Percentiles rank a stretch among this genome's conserved stretches.
Conservation (phyloP, 1,140 invertebrate species). For the Nephotettix cincticeps region DNA sequence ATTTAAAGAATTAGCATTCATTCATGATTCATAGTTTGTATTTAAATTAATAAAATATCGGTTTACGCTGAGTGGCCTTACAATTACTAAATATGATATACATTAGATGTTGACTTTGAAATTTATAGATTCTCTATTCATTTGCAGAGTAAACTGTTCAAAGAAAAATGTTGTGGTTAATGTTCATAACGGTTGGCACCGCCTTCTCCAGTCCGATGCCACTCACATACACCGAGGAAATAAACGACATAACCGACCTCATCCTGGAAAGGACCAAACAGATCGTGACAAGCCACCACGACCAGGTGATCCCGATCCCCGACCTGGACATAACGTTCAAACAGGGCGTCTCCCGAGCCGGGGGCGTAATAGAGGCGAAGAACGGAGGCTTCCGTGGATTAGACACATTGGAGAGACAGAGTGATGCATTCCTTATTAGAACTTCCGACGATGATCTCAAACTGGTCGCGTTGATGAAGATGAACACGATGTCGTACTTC, state of each 20-base stretch:
- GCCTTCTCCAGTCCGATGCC: not conserved
- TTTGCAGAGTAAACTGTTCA: not conserved
- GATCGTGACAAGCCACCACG: not conserved
- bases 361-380: not conserved
- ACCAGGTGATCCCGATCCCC: not conserved
- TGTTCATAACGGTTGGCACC: not conserved
- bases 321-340: constrained; percentile 18
- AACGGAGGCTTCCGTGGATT: not conserved
- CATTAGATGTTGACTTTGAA: not conserved
- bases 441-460: not conserved
- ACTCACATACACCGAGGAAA: constrained; percentile 4
- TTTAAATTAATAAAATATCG: no score
- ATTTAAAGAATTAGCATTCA: no score
- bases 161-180: not conserved
- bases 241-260: constrained; percentile 9
- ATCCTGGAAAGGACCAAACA: constrained; percentile 3
- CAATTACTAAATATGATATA: no score
- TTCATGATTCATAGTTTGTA: no score
- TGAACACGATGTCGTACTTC: constrained; percentile 15
- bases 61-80: no score
- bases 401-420: not conserved
- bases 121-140: not conserved
- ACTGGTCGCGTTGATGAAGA: constrained; percentile 3
- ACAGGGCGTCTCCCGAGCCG: not conserved
- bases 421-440: constrained; percentile 4